Base-by-base conservation (phyloP, 53 echinoderm and acorn worm genomes). In the Apostichopus leukothele region DNA sequence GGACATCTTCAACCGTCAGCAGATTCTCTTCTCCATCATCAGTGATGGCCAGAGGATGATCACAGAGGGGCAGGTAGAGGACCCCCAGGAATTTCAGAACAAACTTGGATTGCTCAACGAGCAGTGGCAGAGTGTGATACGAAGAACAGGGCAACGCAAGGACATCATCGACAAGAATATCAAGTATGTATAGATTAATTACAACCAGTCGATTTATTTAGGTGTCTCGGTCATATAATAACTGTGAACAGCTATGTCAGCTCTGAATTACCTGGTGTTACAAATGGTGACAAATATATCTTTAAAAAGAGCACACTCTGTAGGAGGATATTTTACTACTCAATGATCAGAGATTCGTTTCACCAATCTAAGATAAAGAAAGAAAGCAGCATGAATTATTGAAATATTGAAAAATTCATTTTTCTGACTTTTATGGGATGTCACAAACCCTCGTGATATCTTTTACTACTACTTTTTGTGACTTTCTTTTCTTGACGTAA, bases 1-100 rank as follows among this genome's bases (percentile, higher is more conserved):
- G 11, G 99, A 99, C 91, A 96, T 99, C 91, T 99, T 99, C 94
- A 99, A 99, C 87, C 93, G 96, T 39, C 96, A 99, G 89, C 99
- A 99, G 83, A 99, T 99, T 92, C 76, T 99, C 73, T 99, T 99
- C 91, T 99, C 99, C 90, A 96, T 99, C 93, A 96, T 99, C 86
- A 98, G 89, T 53, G 99, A 99, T 91, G 99, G 99, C 79, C 94
- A 96, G 88, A 87, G 91, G 75, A 96, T 96, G 99, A 90, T 99
- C 7, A 93, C 96, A 53, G 96, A 99, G 50, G 98, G 96, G 5
- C 92, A 94, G 91, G 90, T 99, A 7, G 99, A 99, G 39, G 99
- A 99, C 88, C 96, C 95, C 0, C 92, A 94, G 6, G 99, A 99
- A 60, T 99, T 99, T 88, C 93, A 94, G 89, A 94, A 93, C 61